These are phyloP conservation scores for Heliothis peltigera DNA, from an alignment of 2,888 invertebrate genomes.

Conservation along the genomic window DNA sequence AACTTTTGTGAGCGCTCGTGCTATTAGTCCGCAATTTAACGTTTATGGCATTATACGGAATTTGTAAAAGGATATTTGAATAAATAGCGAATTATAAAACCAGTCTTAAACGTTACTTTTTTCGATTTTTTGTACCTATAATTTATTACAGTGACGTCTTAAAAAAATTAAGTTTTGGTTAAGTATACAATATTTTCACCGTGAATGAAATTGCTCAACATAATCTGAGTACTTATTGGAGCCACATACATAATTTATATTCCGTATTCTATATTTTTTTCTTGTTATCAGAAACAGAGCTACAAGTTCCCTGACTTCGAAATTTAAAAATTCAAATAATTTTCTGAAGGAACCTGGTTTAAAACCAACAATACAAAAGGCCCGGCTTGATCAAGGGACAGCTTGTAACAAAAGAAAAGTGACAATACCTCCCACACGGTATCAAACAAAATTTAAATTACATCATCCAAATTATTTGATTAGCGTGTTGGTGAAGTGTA, in stretches of 20 bases:
- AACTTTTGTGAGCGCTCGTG: slow-evolving; percentile 28
- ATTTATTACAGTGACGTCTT: background rate
- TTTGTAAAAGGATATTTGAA: slow-evolving; percentile 29
- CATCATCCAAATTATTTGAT: slow-evolving; percentile 69
- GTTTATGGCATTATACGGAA: slow-evolving; percentile 23
- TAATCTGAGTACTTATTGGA: too few relatives aligned
- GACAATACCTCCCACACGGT: slow-evolving; percentile 25
- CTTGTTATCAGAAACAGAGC: background rate
- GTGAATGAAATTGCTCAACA: background rate
- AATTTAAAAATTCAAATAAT: background rate
- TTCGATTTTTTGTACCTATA: background rate
- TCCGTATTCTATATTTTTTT: background rate
- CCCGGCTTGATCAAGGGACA: too few relatives aligned
- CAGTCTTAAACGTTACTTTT: slow-evolving; percentile 13
- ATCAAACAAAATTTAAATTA: slow-evolving; percentile 64
- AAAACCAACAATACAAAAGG: background rate
- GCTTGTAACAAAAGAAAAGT: slow-evolving; percentile 8
- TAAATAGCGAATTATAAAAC: slow-evolving; percentile 30
- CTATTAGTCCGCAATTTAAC: slow-evolving; percentile 44
- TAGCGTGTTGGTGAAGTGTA: slow-evolving; percentile 73
- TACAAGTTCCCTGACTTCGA: background rate
- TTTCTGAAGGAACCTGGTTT: background rate
- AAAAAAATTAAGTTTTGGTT: background rate
- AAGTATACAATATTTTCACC: background rate
- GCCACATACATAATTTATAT: background rate